phyloP scores from a whole-genome alignment of 2,888 invertebrate species.

The Tachina grossa region DNA sequence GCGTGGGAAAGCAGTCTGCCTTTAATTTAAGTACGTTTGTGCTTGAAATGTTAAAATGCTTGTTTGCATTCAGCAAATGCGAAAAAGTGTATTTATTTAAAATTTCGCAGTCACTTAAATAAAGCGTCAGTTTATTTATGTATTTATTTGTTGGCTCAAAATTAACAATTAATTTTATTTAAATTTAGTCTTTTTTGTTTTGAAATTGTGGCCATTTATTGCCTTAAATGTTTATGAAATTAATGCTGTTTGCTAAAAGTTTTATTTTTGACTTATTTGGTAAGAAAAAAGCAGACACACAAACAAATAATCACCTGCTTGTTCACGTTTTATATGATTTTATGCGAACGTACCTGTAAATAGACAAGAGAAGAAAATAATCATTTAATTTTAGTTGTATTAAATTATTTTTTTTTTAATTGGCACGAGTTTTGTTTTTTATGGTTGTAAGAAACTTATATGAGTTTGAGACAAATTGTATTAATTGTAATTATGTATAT shows the following conservation, averaged over 20 bases:
- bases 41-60: constrained; percentile 9
- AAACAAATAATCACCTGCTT: constrained; percentile 41
- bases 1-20: constrained; percentile 65
- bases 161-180: constrained; percentile 17
- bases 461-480: background rate
- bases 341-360: constrained; percentile 60
- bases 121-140: background rate
- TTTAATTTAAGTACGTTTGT: background rate
- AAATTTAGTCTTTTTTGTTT: background rate
- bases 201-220: constrained; percentile 27
- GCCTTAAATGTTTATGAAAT: constrained; percentile 43
- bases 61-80: constrained; percentile 14
- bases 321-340: constrained; percentile 24
- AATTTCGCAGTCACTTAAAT: constrained; percentile 9
- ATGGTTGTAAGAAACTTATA: background rate
- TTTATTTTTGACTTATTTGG: constrained; percentile 47
- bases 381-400: constrained; percentile 30
- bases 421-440: background rate
- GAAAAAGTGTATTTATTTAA: background rate
- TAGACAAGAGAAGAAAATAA: constrained; percentile 42
- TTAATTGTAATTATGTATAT: too few relatives aligned
- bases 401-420: constrained; percentile 34
- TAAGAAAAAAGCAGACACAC: background rate
- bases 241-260: constrained; percentile 15
- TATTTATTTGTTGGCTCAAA: background rate